Percentiles rank a stretch among this genome's conserved stretches.
phyloP scores from a whole-genome alignment of 1,140 invertebrate species.

The Neodiprion fabricii region DNA sequence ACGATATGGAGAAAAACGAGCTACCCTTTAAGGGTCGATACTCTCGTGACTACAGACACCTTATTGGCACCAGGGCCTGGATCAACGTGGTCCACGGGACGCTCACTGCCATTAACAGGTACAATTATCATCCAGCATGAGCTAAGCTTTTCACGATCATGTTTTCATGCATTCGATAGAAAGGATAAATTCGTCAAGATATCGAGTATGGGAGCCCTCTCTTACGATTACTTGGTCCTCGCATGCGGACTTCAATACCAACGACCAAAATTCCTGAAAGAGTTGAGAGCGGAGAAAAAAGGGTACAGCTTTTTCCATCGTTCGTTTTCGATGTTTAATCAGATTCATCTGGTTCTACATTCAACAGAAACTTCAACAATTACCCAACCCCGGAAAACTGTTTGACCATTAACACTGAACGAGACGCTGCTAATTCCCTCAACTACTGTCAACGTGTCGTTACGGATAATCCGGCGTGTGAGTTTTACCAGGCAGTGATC shows the following conservation, averaged over 20 bases:
- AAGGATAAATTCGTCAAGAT: constrained; percentile 65
- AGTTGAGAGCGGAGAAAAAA: constrained; percentile 38
- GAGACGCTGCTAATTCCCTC: constrained; percentile 59
- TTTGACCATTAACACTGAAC: constrained; percentile 65
- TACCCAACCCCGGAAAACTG: constrained; percentile 60
- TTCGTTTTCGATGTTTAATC: too few relatives aligned
- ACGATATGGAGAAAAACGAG: constrained; percentile 54
- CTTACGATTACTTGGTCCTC: constrained; percentile 69
- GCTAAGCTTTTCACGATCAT: neutral
- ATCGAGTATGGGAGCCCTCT: constrained; percentile 59
- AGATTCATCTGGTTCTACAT: too few relatives aligned
- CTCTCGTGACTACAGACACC: constrained; percentile 60
- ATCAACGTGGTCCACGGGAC: constrained; percentile 64
- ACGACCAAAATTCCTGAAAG: constrained; percentile 57
- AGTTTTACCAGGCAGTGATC: neutral
- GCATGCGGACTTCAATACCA: constrained; percentile 68
- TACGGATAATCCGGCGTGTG: constrained; percentile 3
- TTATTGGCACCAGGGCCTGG: constrained; percentile 60
- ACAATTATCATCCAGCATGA: neutral
- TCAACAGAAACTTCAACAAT: constrained; percentile 42
- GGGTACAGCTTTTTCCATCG: constrained; percentile 36
- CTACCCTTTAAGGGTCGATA: constrained; percentile 60
- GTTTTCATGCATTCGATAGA: constrained; percentile 44
- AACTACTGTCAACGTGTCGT: constrained; percentile 46
- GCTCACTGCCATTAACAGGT: constrained; percentile 65